Evolutionary conservation across 1,140 invertebrate species (phyloP), one percentile per base, ranked within the genome.

Genomic region (Drosophila tani): DNA sequence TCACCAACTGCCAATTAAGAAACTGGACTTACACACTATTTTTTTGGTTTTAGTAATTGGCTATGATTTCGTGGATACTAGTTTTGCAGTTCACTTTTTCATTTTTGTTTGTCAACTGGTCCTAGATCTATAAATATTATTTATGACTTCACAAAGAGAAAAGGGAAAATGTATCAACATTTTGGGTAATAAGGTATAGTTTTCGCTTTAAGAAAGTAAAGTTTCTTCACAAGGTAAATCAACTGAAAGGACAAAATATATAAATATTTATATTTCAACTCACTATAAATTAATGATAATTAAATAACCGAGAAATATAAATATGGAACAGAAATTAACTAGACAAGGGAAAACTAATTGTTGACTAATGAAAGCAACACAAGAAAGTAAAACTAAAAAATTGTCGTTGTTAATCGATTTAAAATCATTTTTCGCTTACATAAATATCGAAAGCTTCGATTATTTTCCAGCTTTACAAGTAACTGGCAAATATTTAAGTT

Each of bases 1-100:
- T 27, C 40, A 24, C 40, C 63, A 65, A 65, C 63, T 63, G 63
- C 63, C 57, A 66, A 66, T 63, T 63, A 45, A 63, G 27, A 63
- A 66, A 66, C 63, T 66, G 57, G 63, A 24, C 63, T 32, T 45
- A 41, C 21, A 29, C 57, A 43, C 17, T 29, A n/a, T n/a, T 29
- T 29, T 29, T 62, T 17, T 35, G 19, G 9, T 12, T 32, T 6
- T 6, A 6, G 15, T 45, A 63, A 45, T 62, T 32, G 24, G 9
- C 15, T 55, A 15, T 55, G 32, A 55, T 21, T 40, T 15, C 21
- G 19, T 38, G 14, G 8, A 19, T 55, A 40, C 53, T 0, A 15
- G 17, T 21, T 21, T 21, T 46, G 45, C 11, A 5, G 11, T 38
- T 4, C 21, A 19, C 17, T 53, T 11, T 51, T 29, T 12, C 5